Evolutionary conservation across 2,888 invertebrate genomes (phyloP).

Genomic region (Lithodes maja): DNA sequence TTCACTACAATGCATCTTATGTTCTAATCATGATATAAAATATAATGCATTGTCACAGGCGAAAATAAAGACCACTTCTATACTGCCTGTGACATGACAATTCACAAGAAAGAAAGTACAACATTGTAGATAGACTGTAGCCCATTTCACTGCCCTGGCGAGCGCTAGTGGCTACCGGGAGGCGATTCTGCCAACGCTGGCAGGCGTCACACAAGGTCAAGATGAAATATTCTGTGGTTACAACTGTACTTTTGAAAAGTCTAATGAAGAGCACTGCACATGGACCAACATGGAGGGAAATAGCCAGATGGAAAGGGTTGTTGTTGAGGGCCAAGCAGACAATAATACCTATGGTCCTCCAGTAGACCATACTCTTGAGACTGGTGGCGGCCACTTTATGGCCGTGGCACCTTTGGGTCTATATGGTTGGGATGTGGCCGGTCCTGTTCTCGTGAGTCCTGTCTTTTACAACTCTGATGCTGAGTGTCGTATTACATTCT

Average conservation of each 20-base stretch:
- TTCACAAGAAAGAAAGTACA: too few species aligned
- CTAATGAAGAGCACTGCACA: conserved; percentile 20
- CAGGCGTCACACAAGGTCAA: too few species aligned
- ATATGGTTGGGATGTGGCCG: background rate
- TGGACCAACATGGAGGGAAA: conserved; percentile 34
- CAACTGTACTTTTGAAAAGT: conserved; percentile 59
- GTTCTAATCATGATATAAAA: too few species aligned
- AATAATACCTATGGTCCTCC: conserved; percentile 47
- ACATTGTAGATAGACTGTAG: too few species aligned
- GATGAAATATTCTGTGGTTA: conserved; percentile 61
- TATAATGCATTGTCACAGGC: too few species aligned
- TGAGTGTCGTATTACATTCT: conserved; percentile 58
- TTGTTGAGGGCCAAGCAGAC: background rate
- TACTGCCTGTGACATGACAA: too few species aligned
- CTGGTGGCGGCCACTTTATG: conserved; percentile 44
- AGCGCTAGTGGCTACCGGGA: too few species aligned
- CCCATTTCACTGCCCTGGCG: too few species aligned
- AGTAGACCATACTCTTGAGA: conserved; percentile 42
- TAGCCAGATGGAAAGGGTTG: background rate
- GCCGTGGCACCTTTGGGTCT: conserved; percentile 34
- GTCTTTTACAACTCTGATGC: conserved; percentile 44
- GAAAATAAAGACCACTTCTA: too few species aligned
- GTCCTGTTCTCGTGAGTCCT: conserved; percentile 44
- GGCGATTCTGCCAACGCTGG: too few species aligned
- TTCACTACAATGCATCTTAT: too few species aligned